Percentiles rank a stretch among this genome's conserved stretches.
Evolutionary conservation across 1,140 invertebrate species (phyloP).

Genomic region (Ceratina australensis): DNA sequence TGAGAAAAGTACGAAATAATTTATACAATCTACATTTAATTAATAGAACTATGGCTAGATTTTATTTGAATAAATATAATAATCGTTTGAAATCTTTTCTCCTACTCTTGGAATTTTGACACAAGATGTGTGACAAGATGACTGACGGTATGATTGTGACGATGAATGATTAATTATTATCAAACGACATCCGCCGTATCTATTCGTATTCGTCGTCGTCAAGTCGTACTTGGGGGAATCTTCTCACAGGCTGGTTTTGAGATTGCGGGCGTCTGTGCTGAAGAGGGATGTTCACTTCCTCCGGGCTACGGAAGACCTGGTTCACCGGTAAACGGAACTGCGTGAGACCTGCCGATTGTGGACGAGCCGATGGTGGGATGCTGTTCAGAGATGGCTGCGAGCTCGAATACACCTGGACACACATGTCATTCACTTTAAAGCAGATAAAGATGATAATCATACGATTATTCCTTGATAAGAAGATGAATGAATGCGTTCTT

Average conservation of each 20-base stretch:
- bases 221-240: slow-evolving; percentile 76
- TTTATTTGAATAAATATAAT: slow-evolving; percentile 37
- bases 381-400: slow-evolving; percentile 71
- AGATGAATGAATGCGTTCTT: too few species aligned
- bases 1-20: background rate
- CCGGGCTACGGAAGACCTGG: slow-evolving; percentile 90
- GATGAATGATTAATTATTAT: slow-evolving; percentile 37
- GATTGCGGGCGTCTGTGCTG: slow-evolving; percentile 84
- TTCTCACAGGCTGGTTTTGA: slow-evolving; percentile 67
- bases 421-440: too few species aligned
- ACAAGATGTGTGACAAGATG: slow-evolving; percentile 7
- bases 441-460: too few species aligned
- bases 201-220: slow-evolving; percentile 78
- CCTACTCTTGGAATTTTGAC: background rate
- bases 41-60: slow-evolving; percentile 23
- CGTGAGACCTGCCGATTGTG: slow-evolving; percentile 61
- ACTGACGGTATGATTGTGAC: slow-evolving; percentile 14
- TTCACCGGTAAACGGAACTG: slow-evolving; percentile 75
- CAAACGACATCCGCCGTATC: slow-evolving; percentile 21
- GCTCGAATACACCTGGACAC: slow-evolving; percentile 33
- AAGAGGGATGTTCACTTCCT: slow-evolving; percentile 91
- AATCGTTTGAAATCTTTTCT: background rate
- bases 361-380: slow-evolving; percentile 71
- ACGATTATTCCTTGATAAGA: too few species aligned
- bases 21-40: slow-evolving; percentile 37